Evolutionary conservation across 2,113 vertebrate genomes (phyloP).

Genomic region (Monopterus albus): DNA sequence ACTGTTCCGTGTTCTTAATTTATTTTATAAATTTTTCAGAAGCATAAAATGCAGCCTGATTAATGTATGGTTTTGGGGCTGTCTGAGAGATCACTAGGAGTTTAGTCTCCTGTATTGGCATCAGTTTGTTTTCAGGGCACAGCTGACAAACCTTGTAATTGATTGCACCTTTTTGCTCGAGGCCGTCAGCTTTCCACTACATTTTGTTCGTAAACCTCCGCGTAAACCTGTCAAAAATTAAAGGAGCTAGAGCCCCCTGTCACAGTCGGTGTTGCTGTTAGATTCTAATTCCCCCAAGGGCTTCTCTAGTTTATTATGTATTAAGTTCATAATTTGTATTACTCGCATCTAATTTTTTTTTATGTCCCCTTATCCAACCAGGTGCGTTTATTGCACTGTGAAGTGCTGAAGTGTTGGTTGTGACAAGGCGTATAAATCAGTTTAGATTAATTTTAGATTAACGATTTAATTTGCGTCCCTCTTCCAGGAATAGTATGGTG

Average conservation of each 20-base stretch:
- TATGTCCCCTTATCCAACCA: constrained; percentile 6
- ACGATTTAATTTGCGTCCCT: background rate
- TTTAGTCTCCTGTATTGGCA: constrained; percentile 23
- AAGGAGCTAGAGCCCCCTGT: constrained; percentile 47
- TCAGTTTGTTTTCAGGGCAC: constrained; percentile 44
- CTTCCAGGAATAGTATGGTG: background rate
- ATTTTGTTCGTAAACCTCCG: constrained; percentile 38
- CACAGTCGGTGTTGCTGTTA: background rate
- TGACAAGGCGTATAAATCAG: no score
- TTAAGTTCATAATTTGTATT: constrained; percentile 12
- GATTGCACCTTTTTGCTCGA: constrained; percentile 39
- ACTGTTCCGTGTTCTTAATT: background rate
- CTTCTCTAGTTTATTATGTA: constrained; percentile 17
- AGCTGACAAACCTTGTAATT: constrained; percentile 50
- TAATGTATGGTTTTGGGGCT: background rate
- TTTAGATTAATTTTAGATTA: no score
- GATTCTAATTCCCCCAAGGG: constrained; percentile 27
- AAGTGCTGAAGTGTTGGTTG: background rate
- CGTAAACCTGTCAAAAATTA: constrained; percentile 57
- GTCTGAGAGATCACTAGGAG: constrained; percentile 19
- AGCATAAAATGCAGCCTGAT: background rate
- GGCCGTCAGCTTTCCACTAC: constrained; percentile 14
- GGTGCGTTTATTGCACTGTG: constrained; percentile 1
- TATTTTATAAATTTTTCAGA: constrained; percentile 2
- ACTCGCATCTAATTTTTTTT: background rate